A percentile compares a stretch with the other conserved stretches of the same genome.
These are phyloP conservation scores for Tylochromis polylepis DNA, from an alignment of 2,113 vertebrate species.

Conservation along the genomic window DNA sequence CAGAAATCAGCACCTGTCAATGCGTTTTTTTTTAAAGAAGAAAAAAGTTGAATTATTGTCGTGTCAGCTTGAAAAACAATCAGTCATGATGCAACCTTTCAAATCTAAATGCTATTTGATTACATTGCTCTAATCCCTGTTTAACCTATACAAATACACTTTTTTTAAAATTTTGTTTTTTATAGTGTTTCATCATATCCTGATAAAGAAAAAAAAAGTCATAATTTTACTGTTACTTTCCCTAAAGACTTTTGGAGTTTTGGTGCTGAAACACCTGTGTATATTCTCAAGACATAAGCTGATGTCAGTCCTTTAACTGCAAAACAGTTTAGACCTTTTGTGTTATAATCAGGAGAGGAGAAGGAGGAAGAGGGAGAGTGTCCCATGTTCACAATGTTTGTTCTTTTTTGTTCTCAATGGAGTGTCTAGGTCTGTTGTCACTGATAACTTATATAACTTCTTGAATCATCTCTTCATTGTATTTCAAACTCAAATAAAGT, in stretches of 20 bases:
- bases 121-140: conserved; percentile 14
- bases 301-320: conserved; percentile 60
- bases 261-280: conserved; percentile 57
- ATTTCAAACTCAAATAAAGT: conserved; percentile 75
- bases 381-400: conserved; percentile 83
- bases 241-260: conserved; percentile 44
- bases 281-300: conserved; percentile 64
- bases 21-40: conserved; percentile 19
- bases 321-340: conserved; percentile 51
- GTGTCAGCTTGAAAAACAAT: conserved; percentile 50
- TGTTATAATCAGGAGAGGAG: conserved; percentile 64
- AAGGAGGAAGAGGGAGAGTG: conserved; percentile 70
- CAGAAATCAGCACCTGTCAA: conserved; percentile 34
- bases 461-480: conserved; percentile 72
- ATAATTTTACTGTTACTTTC: conserved; percentile 28
- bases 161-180: background rate
- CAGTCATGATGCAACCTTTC: conserved; percentile 37
- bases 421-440: conserved; percentile 73
- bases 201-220: background rate
- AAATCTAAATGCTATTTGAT: conserved; percentile 9
- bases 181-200: conserved; percentile 39
- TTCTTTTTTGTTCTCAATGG: conserved; percentile 67
- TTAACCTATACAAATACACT: background rate
- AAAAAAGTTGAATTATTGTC: background rate
- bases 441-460: conserved; percentile 74